Evolutionary conservation across 2,888 invertebrate genomes (phyloP).

Genomic region (Leptopterna dolabrata): DNA sequence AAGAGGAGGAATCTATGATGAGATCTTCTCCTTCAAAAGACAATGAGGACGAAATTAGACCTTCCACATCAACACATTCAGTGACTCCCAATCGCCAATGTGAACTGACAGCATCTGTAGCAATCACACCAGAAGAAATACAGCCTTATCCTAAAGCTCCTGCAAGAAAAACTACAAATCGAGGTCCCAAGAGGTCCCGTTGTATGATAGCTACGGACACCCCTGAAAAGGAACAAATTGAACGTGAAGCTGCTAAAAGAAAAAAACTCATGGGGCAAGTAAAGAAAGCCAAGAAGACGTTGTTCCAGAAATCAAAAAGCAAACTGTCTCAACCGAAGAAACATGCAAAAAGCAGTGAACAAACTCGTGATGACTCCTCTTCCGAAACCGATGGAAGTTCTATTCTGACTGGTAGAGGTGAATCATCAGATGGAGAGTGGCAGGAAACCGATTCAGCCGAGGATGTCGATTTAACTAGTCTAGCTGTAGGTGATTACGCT

Average conservation of each 20-base stretch:
- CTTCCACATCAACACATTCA: neutral
- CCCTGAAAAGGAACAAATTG: neutral
- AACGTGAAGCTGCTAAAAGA: neutral
- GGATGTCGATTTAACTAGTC: neutral
- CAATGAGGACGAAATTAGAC: slow-evolving; percentile 1
- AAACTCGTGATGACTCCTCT: neutral
- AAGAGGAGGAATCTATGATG: neutral
- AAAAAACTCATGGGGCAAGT: neutral
- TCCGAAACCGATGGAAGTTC: neutral
- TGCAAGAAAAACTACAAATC: neutral
- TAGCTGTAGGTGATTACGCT: neutral
- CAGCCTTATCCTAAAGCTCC: neutral
- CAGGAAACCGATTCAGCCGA: neutral
- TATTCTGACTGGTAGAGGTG: neutral
- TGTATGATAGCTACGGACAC: neutral
- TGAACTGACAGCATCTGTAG: no score
- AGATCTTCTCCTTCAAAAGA: neutral
- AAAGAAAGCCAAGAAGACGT: neutral
- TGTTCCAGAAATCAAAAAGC: neutral
- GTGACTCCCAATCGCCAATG: no score
- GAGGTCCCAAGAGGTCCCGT: neutral
- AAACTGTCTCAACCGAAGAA: neutral
- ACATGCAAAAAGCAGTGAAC: neutral
- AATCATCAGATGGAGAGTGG: neutral
- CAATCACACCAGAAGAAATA: no score